Evolutionary conservation across 2,888 invertebrate genomes (phyloP), one percentile per base, ranked within the genome.

Genomic region (Cantharis rufa): DNA sequence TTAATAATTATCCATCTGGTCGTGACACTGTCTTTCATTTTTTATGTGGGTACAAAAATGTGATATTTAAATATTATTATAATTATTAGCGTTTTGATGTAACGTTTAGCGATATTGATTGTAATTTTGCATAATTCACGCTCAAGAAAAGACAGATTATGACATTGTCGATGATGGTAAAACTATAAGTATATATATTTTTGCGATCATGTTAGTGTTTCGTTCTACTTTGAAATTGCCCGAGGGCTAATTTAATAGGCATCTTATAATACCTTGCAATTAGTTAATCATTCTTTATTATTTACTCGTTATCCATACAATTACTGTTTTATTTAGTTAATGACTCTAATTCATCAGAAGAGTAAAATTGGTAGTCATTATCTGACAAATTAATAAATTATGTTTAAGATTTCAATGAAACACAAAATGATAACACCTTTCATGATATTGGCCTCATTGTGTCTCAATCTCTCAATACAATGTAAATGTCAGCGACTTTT

Each of bases 381-480:
- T 66, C 63, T 48, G 63, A 71, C 74, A 77, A 77, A 77, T 77
- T 77, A 32, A 62, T 21, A 76, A 74, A 63, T 63, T n/a, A n/a
- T 74, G 27, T 68, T 74, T 70, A 77, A 68, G 48, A 48, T 24
- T 70, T 16, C 13, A 71, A 32, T 78, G 70, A 64, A 78, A 75
- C 72, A 70, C n/a, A 70, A 72, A 71, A 32, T 78, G 75, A 78
- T 76, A 78, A 80, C 79, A 80, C 74, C 80, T 77, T 78, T 77
- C 78, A 76, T 75, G 77, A 78, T 77, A 80, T 76, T 81, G 82
- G 80, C 82, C 82, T 80, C 82, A 82, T 82, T 82, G 80, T 70
- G 74, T 69, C 77, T 75, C 74, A 79, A 62, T 70, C 71, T 69
- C 77, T 75, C 74, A 78, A 62, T 70, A 62, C 48, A 48, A 62